Evolutionary conservation across 1,140 invertebrate species (phyloP).

Genomic region (Aphelenchoides besseyi): DNA sequence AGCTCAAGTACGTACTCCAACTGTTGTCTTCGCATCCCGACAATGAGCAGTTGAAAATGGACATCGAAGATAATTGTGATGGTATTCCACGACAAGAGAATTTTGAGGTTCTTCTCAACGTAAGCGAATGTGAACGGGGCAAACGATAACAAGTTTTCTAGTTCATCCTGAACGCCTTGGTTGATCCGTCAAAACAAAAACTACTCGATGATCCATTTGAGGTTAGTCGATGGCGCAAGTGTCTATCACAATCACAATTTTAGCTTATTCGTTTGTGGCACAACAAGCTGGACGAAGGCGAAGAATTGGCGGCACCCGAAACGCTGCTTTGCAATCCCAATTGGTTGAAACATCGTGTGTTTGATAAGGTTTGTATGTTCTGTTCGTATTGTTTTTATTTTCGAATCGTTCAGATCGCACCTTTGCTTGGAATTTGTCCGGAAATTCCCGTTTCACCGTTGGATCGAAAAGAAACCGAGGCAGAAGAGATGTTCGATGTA

Average conservation of each 20-base stretch:
- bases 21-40: slow-evolving; percentile 19
- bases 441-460: neutral
- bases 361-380: slow-evolving; percentile 5
- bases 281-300: neutral
- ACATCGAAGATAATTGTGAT: slow-evolving; percentile 15
- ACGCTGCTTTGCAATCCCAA: slow-evolving; percentile 16
- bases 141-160: neutral
- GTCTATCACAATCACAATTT: neutral
- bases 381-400: neutral
- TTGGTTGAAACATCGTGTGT: slow-evolving; percentile 14
- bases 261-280: neutral
- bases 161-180: slow-evolving; percentile 11
- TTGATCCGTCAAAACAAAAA: slow-evolving; percentile 7
- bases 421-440: slow-evolving; percentile 9
- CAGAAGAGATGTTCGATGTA: neutral
- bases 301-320: neutral
- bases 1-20: slow-evolving; percentile 22
- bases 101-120: slow-evolving; percentile 12
- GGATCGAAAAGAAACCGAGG: neutral
- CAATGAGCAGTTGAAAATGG: slow-evolving; percentile 16
- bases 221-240: neutral
- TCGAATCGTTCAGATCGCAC: slow-evolving; percentile 3
- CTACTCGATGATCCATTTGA: neutral
- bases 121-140: neutral
- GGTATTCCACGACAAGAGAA: neutral